Evolutionary conservation across 2,888 invertebrate species (phyloP), one percentile per base, ranked within the genome.

Genomic region (Ethmia dodecea): DNA sequence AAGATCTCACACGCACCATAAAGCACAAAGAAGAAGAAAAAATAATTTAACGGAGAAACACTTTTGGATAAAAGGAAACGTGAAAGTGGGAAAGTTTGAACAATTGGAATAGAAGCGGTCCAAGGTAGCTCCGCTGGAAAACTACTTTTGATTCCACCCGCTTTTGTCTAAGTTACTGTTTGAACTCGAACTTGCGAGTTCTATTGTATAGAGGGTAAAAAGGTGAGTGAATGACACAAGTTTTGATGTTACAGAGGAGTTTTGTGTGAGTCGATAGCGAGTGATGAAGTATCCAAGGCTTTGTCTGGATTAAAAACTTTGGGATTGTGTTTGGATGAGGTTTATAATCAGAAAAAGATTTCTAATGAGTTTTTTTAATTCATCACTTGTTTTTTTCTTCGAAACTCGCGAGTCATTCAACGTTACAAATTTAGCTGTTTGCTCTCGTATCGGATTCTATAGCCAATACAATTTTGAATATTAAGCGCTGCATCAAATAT

Each of bases 81-180:
- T 41, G 72, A 74, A 77, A 80, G 73, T 77, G 71, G 78, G 55
- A 79, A 83, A 84, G 65, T 83, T 81, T 66, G 61, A 65, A 78
- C 79, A 66, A 73, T 76, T 68, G 67, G 59, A 75, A 69, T 62
- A 60, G 62, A 60, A 60, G 58, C 55, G 67, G 71, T 71, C 71
- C 71, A 55, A 70, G 73, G 73, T 72, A 65, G 50, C 68, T 61
- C 67, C 65, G 63, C 64, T 63, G 45, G 57, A 29, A 27, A 74
- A 77, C 77, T 78, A 75, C 75, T 73, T 69, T 61, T 71, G 73
- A 74, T 75, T 66, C 73, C 63, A 55, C 60, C 64, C 64, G 72
- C 77, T 74, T 75, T 80, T 83, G 78, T 83, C 80, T 80, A 78
- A 78, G 58, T 81, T 77, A 64, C 70, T 76, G 64, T 80, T 79